Evolutionary conservation across 2,113 vertebrate species (phyloP), one percentile per base, ranked within the genome.

Genomic region (Monopterus albus): DNA sequence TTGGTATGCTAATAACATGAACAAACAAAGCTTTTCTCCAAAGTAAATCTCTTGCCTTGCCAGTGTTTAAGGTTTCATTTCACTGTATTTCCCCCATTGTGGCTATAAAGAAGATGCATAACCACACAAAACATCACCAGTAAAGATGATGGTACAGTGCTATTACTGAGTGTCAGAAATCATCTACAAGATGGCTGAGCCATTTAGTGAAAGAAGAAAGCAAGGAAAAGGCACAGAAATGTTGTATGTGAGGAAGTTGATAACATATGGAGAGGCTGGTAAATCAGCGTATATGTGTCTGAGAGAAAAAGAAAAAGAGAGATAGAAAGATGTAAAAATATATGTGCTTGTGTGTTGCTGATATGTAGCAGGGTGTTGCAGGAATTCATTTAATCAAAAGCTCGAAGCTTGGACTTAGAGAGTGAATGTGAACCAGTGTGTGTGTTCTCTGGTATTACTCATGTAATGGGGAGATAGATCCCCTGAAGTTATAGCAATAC

Each of bases 81-180:
- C 72, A 67, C 21, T 69, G 66, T 61, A 66, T 74, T 76, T 79
- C 69, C 52, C 78, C 62, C 56, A 50, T 56, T 65, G 74, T 62
- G 59, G 36, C 75, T 63, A 79, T 80, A 78, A 82, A 74, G 56
- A 83, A 87, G 82, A 88, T 60, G 26, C 74, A 86, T 39, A 60
- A 75, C 50, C 56, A 78, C 43, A 43, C 39, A 72, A 75, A 82
- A 70, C 45, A 28, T 79, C 75, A 82, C 46, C 50, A 38, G 63
- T 81, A 78, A 87, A 84, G 80, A 82, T 79, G 79, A 83, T 74
- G 15, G 23, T 43, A 53, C 29, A 35, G 65, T 49, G 59, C 46
- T 62, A 46, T 83, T 81, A 75, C 61, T 70, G 75, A 83, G 47
- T 14, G 1, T 62, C 79, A 75, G 65, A 65, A 50, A 67, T 82